Percentiles rank a stretch among this genome's conserved stretches.
These are phyloP conservation scores for Irena cyanogastra DNA, from an alignment of 2,113 vertebrate genomes.

Conservation along the genomic window DNA sequence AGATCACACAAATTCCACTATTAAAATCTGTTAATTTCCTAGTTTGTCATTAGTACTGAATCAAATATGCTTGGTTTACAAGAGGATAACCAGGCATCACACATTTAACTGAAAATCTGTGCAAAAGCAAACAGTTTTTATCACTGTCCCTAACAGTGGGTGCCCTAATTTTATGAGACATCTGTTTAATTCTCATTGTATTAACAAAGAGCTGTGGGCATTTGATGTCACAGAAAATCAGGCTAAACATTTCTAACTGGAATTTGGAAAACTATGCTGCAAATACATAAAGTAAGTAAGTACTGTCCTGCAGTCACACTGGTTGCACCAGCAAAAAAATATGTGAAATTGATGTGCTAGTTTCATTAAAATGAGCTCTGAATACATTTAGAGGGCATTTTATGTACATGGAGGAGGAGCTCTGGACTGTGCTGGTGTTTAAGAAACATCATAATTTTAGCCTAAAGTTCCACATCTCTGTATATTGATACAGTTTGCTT, in stretches of 20 bases:
- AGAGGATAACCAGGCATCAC: not conserved
- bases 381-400: not conserved
- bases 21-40: not conserved
- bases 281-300: not conserved
- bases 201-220: conserved; percentile 3
- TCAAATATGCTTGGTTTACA: not conserved
- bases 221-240: not conserved
- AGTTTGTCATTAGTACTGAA: not conserved
- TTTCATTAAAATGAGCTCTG: not conserved
- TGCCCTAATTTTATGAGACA: conserved; percentile 43
- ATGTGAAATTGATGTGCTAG: not conserved
- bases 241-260: not conserved
- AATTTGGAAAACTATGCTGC: not conserved
- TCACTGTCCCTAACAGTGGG: not conserved
- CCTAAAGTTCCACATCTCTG: not conserved
- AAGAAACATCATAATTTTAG: not conserved
- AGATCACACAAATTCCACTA: not conserved
- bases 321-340: not conserved
- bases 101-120: not conserved
- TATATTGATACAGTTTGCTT: not conserved
- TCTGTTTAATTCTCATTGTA: conserved; percentile 41
- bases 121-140: not conserved
- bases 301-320: not conserved
- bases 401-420: not conserved
- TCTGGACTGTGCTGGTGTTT: not conserved